Conservation (phyloP, 2,888 invertebrate genomes). For the Anodontia alba region DNA sequence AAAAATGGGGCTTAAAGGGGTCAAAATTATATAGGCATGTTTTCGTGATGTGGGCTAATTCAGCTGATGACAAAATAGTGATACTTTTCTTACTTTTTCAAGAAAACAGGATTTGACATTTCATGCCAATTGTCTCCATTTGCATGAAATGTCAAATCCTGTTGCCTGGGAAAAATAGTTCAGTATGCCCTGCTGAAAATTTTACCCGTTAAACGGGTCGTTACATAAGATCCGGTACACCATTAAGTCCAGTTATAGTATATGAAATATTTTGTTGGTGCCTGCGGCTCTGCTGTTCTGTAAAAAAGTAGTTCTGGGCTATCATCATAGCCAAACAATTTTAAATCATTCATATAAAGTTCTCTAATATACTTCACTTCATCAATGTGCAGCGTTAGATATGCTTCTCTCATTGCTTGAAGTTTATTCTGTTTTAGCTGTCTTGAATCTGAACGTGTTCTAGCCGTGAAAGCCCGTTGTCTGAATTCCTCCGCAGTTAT, state of each 20-base stretch:
- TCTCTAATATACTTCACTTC: constrained; percentile 27
- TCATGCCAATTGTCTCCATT: no score
- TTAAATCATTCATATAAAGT: constrained; percentile 36
- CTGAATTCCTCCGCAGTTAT: constrained; percentile 17
- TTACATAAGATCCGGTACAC: no score
- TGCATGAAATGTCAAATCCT: no score
- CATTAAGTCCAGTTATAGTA: not conserved
- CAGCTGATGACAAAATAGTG: no score
- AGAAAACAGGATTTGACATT: no score
- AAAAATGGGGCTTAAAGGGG: no score
- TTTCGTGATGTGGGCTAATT: no score
- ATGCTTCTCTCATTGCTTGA: constrained; percentile 34
- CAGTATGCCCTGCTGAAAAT: no score
- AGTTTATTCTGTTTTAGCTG: constrained; percentile 33
- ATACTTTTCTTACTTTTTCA: no score
- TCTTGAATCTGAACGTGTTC: constrained; percentile 17
- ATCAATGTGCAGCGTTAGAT: constrained; percentile 28
- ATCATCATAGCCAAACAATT: constrained; percentile 45
- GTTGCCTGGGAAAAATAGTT: no score
- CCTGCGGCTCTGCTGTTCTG: not conserved
- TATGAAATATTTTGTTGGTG: not conserved
- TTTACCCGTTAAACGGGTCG: no score
- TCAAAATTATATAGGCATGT: no score
- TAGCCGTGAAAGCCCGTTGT: constrained; percentile 33
- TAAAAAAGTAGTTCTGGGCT: constrained; percentile 35